A percentile compares a stretch with the other conserved stretches of the same genome.
phyloP scores from a whole-genome alignment of 2,113 vertebrate genomes.

The Calidris pygmaea region DNA sequence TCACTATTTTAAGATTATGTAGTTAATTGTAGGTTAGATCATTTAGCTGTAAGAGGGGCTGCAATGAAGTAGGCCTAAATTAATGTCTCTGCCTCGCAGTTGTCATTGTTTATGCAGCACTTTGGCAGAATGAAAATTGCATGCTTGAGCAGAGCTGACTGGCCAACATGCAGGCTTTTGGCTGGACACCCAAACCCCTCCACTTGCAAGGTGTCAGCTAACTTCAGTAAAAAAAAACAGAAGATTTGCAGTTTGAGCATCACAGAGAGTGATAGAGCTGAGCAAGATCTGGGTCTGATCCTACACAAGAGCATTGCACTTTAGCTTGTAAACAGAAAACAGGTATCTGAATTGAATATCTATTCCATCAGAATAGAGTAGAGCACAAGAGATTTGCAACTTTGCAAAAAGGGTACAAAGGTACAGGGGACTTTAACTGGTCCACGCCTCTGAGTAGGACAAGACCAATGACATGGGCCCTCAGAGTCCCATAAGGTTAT shows the following conservation, averaged over 20 bases:
- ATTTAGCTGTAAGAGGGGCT: neutral
- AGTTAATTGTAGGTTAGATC: neutral
- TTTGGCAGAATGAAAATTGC: neutral
- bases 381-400: neutral
- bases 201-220: neutral
- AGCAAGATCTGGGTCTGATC: neutral
- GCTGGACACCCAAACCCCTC: neutral
- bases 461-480: accelerated
- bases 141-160: neutral
- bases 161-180: neutral
- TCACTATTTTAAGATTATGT: neutral
- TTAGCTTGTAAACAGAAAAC: neutral
- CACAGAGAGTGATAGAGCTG: neutral
- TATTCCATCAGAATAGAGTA: neutral
- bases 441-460: neutral
- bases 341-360: accelerated
- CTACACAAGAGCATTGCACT: neutral
- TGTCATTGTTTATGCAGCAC: neutral
- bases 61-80: neutral
- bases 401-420: neutral
- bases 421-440: neutral
- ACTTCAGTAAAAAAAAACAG: neutral
- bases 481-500: accelerated
- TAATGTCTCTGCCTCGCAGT: neutral
- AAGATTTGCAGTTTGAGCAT: neutral